Evolutionary conservation across 2,113 vertebrate genomes (phyloP), one percentile per base, ranked within the genome.

Genomic region (Psittacula cyanocephala): DNA sequence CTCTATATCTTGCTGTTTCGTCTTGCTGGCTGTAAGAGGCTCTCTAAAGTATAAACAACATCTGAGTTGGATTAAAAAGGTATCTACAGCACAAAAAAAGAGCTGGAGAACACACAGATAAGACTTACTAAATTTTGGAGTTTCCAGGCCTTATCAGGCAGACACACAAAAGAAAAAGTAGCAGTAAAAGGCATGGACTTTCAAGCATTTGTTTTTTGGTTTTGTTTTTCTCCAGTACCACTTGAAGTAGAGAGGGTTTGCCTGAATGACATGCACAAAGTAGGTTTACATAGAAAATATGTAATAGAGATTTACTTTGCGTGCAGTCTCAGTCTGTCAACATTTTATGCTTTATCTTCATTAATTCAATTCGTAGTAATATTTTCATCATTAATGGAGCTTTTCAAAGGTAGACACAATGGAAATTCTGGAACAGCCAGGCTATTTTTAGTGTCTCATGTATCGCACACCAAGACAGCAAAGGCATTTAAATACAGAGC

Each of bases 401-500:
- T 89, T 95, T 93, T 91, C 53, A 72, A 78, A 95, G 88, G 80
- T 86, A 69, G 83, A 72, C 49, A 86, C 52, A 94, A 65, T 79
- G 43, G 69, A 86, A 95, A 71, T 72, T 95, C 50, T 87, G 86
- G 27, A 64, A 49, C 43, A 95, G 86, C 88, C 12, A 1, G 62
- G 31, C 77, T 88, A 69, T 91, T 93, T 92, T 79, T 93, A 72
- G 53, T 76, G 53, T 85, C 62, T 93, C 17, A 8, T 94, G 27
- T 87, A 87, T 92, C 59, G 55, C 35, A 75, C 77, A 88, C 47
- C 44, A 81, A 50, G 70, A 86, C 83, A 89, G 80, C 44, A 85
- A 81, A 86, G 68, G 64, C 86, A 86, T 91, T 96, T 85, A 91
- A 81, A 81, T 84, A 92, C 25, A 94, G 93, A 91, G 74, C 81